phyloP scores from a whole-genome alignment of 2,888 invertebrate species.

The Steinernema carpocapsae region DNA sequence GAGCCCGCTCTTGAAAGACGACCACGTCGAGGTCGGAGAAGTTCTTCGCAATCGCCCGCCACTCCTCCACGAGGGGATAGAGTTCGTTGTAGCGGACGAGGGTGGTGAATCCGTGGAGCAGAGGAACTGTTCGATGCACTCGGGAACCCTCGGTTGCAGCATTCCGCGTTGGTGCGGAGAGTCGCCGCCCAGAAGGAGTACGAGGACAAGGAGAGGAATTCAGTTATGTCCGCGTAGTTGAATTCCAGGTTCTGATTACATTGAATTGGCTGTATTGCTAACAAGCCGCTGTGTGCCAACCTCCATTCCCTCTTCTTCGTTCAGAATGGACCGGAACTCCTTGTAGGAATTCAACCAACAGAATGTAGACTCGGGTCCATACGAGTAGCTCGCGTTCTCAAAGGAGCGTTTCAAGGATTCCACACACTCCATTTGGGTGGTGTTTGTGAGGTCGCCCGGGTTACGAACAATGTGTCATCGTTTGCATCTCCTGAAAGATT shows the following conservation, averaged over 20 bases:
- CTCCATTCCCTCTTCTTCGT: constrained; percentile 46
- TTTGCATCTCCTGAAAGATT: constrained; percentile 51
- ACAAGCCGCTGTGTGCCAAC: too few relatives aligned
- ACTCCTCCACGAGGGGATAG: constrained; percentile 54
- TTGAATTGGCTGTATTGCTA: too few relatives aligned
- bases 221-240: constrained; percentile 16
- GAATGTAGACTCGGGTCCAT: constrained; percentile 52
- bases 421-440: constrained; percentile 39
- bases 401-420: constrained; percentile 42
- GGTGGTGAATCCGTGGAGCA: constrained; percentile 58
- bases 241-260: too few relatives aligned
- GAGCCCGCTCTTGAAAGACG: constrained; percentile 54
- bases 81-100: constrained; percentile 54
- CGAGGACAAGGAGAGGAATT: constrained; percentile 18
- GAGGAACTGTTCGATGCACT: constrained; percentile 51
- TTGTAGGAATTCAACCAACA: constrained; percentile 52
- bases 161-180: neutral
- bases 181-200: constrained; percentile 28
- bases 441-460: constrained; percentile 50
- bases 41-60: constrained; percentile 49
- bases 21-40: constrained; percentile 48
- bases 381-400: constrained; percentile 43
- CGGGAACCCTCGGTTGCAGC: constrained; percentile 35
- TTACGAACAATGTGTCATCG: constrained; percentile 49
- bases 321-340: constrained; percentile 50